Percentiles rank a stretch among this genome's conserved stretches.
phyloP scores from a whole-genome alignment of 2,113 vertebrate genomes.

The Sapajus apella region DNA sequence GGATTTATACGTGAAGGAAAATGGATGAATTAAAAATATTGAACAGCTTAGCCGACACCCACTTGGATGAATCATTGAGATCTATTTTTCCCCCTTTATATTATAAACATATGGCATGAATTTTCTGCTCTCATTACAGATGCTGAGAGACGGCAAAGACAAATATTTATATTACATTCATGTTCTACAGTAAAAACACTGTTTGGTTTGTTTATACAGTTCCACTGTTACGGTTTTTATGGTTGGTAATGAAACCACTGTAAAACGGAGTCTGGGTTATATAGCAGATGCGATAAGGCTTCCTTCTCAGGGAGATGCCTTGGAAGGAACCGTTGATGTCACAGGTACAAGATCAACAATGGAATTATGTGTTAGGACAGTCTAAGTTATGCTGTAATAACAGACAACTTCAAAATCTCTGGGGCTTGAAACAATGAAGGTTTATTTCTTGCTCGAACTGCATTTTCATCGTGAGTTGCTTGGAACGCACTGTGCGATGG shows the following conservation, averaged over 20 bases:
- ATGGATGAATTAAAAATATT: conserved; percentile 76
- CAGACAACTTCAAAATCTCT: background rate
- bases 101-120: conserved; percentile 89
- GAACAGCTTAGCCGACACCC: conserved; percentile 69
- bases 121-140: conserved; percentile 88
- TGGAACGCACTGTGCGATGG: background rate
- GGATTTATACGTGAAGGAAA: conserved; percentile 61
- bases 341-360: background rate
- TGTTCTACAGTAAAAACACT: conserved; percentile 92
- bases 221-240: conserved; percentile 91
- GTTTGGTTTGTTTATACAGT: conserved; percentile 93
- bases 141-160: conserved; percentile 88
- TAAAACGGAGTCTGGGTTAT: conserved; percentile 89
- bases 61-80: conserved; percentile 78
- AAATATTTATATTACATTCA: conserved; percentile 90
- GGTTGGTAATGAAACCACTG: conserved; percentile 89
- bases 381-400: background rate
- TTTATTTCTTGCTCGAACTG: background rate
- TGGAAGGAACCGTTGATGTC: conserved; percentile 55
- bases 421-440: background rate
- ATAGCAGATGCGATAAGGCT: conserved; percentile 87
- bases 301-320: conserved; percentile 64
- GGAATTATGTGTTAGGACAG: conserved; percentile 43
- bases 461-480: background rate
- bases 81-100: conserved; percentile 63